phyloP scores from a whole-genome alignment of 2,797 vertebrate species.

The Sebastes trivittatus region DNA sequence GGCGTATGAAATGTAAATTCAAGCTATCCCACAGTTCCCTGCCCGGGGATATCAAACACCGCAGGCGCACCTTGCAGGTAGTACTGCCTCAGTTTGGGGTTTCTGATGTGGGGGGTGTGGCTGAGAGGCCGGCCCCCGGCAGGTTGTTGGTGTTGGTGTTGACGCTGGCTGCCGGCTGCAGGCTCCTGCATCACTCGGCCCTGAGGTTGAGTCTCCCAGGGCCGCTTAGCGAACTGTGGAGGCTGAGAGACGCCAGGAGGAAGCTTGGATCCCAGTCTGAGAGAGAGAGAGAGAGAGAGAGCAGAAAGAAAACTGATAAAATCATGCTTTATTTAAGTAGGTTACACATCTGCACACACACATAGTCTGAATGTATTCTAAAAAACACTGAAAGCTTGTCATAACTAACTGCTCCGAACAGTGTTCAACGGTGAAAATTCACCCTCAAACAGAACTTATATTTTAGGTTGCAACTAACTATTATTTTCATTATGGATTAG shows the following conservation, averaged over 20 bases:
- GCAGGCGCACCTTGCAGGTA: constrained; percentile 81
- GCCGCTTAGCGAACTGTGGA: constrained; percentile 70
- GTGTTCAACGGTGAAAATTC: neutral
- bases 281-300: neutral
- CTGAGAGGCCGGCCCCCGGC: constrained; percentile 59
- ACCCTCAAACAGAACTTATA: neutral
- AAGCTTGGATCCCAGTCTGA: constrained; percentile 81
- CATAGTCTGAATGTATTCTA: neutral
- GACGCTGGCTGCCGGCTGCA: constrained; percentile 18
- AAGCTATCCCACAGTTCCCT: neutral
- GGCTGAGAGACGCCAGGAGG: constrained; percentile 76
- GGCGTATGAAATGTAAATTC: constrained; percentile 28
- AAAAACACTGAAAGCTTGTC: neutral
- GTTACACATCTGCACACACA: neutral
- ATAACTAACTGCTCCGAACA: neutral
- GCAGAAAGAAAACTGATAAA: neutral
- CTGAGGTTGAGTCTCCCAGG: constrained; percentile 66
- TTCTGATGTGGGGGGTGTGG: constrained; percentile 83
- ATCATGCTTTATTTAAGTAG: neutral
- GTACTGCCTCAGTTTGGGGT: constrained; percentile 85
- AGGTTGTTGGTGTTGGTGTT: constrained; percentile 38
- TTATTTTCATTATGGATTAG: neutral
- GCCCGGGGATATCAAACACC: neutral
- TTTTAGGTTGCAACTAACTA: neutral
- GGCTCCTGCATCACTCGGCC: constrained; percentile 30